Evolutionary conservation across 1,140 invertebrate species (phyloP).

Genomic region (Euwallacea fornicatus): DNA sequence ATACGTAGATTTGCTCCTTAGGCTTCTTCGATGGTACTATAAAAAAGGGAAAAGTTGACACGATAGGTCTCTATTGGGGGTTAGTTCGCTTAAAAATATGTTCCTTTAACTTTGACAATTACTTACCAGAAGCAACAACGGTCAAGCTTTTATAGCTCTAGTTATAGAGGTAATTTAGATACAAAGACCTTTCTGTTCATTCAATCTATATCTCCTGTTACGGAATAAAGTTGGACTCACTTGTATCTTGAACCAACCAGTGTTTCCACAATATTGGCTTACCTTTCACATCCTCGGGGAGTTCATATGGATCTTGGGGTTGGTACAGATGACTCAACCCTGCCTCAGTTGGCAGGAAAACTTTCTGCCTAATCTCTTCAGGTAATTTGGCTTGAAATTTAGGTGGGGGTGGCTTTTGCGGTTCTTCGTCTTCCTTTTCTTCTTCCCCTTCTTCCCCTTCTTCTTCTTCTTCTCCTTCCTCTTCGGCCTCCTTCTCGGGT

Average conservation of each 20-base stretch:
- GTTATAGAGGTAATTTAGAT: no score
- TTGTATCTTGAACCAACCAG: neutral
- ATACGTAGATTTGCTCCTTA: conserved; percentile 14
- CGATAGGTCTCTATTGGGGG: no score
- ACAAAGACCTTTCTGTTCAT: no score
- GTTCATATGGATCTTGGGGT: neutral
- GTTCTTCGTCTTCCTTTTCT: neutral
- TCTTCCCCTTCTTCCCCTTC: neutral
- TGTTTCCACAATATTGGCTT: neutral
- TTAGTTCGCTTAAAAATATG: no score
- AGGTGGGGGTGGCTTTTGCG: neutral
- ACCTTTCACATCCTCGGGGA: neutral
- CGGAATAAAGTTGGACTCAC: neutral
- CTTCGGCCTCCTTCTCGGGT: neutral
- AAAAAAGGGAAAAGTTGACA: neutral
- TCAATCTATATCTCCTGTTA: neutral
- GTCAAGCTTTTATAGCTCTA: no score
- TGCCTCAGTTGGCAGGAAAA: conserved; percentile 7
- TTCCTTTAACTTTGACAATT: no score
- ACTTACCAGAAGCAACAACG: no score
- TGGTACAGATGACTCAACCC: conserved; percentile 12
- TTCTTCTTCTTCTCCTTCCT: neutral
- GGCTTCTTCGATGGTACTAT: neutral
- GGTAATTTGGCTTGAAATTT: conserved; percentile 28
- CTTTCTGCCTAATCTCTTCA: conserved; percentile 3